Base-by-base conservation (phyloP, 2,888 invertebrate genomes). In the Abrostola triplasia region DNA sequence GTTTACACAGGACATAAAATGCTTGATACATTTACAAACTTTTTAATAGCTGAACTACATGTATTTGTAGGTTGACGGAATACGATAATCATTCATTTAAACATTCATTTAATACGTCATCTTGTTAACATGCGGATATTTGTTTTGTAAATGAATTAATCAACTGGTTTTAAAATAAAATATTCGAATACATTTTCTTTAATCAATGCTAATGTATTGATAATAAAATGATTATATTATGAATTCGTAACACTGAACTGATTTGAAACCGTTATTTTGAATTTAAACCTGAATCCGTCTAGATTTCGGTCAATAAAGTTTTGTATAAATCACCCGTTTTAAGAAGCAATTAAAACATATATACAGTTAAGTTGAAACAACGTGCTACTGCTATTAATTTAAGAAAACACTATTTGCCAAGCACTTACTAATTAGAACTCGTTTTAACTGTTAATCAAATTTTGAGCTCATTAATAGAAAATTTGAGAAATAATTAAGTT, bases 191-290 rank as follows among this genome's bases (percentile, higher is more conserved):
- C 75, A 82, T 77, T 82, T 84, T 79, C 41, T 36, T 48, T 65
- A 71, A 63, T 82, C 84, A 83, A 86, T 86, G 72, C 60, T 87
- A 61, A 61, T 62, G 62, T 79, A 86, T 86, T 83, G 82, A 64
- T 55, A 65, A 64, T 79, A 70, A 80, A 86, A 85, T 85, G 74
- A 62, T 65, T 48, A 57, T 54, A 13, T 65, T 73, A 67, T 72
- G 64, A 69, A 70, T 60, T 76, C 56, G 60, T 65, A 56, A 52
- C 56, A 70, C 49, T 73, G 41, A 57, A 40, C 67, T 67, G 40
- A 65, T 65, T 68, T 36, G 24, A 37, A 69, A 49, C 55, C 58
- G 70, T 69, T 69, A 63, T 59, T 5, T 53, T 40, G 13, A 53
- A 36, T 59, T 68, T 73, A 69, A 74, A 49, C 41, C 47, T 42